Conservation (phyloP, 2,888 invertebrate species). For the Charanyca ferruginea region DNA sequence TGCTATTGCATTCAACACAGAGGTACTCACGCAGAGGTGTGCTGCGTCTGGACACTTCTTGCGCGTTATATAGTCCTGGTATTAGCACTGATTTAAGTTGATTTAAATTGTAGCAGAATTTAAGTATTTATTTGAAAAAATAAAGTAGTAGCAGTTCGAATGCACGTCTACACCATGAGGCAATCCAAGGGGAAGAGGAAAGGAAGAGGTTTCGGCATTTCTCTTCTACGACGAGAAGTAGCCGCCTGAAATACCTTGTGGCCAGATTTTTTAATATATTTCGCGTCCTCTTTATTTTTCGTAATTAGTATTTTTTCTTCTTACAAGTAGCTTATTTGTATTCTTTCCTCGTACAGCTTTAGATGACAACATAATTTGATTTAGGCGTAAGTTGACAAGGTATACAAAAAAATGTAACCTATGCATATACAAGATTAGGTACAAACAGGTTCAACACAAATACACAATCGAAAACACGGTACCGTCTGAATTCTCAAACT, state of each 20-base stretch:
- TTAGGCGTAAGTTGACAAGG: not conserved
- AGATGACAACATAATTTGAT: conserved; percentile 32
- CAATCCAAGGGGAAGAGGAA: too few relatives aligned
- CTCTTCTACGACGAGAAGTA: not conserved
- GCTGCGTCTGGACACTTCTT: too few relatives aligned
- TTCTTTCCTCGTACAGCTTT: not conserved
- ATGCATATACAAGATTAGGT: too few relatives aligned
- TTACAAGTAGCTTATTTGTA: too few relatives aligned
- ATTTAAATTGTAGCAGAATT: too few relatives aligned
- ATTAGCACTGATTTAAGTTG: too few relatives aligned
- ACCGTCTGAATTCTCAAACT: conserved; percentile 43
- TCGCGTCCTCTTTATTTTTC: not conserved
- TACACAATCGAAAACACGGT: conserved; percentile 20
- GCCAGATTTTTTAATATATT: not conserved
- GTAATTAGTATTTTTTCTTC: not conserved
- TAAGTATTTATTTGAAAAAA: too few relatives aligned
- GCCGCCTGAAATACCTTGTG: not conserved
- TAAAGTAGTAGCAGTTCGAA: too few relatives aligned
- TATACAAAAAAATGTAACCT: conserved; percentile 4
- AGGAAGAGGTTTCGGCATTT: conserved; percentile 1
- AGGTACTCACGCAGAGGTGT: too few relatives aligned
- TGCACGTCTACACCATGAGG: too few relatives aligned
- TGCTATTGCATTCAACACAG: too few relatives aligned
- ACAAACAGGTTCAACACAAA: conserved; percentile 30
- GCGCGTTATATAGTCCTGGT: too few relatives aligned